phyloP scores from a whole-genome alignment of 2,888 invertebrate genomes.

The Cantharis rufa region DNA sequence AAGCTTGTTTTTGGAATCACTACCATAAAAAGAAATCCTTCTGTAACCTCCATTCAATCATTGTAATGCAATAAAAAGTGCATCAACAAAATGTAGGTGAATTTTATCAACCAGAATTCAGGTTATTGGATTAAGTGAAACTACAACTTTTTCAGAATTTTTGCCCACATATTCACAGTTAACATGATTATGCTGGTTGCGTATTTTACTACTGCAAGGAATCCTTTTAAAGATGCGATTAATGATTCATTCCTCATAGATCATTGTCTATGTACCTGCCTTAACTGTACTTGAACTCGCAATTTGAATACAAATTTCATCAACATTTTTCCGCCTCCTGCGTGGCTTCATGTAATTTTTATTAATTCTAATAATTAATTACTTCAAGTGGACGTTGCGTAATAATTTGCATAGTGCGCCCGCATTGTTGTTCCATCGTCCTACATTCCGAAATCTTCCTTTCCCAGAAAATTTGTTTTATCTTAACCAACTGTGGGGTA shows the following conservation, averaged over 20 bases:
- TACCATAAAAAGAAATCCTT: too few relatives aligned
- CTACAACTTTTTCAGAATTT: neutral
- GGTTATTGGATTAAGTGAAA: conserved; percentile 19
- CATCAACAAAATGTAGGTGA: neutral
- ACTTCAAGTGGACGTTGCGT: neutral
- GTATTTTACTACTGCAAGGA: conserved; percentile 6
- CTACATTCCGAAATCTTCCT: neutral
- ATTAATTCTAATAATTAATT: neutral
- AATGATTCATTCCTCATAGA: conserved; percentile 1
- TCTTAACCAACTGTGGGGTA: neutral
- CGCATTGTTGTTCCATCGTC: neutral
- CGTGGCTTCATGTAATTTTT: neutral
- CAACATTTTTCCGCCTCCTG: neutral
- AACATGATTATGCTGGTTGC: neutral
- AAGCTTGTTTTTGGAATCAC: too few relatives aligned
- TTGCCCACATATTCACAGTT: conserved; percentile 8
- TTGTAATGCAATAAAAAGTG: neutral
- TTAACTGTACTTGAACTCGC: neutral
- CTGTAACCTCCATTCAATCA: too few relatives aligned
- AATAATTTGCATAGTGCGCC: neutral
- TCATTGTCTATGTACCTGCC: neutral
- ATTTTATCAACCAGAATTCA: conserved; percentile 3
- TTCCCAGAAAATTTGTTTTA: neutral
- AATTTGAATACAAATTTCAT: conserved; percentile 2
- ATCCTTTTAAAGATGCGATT: conserved; percentile 14